A percentile compares a stretch with the other conserved stretches of the same genome.
phyloP scores from a whole-genome alignment of 2,797 vertebrate species.

The Pseudocheirus occidentalis region DNA sequence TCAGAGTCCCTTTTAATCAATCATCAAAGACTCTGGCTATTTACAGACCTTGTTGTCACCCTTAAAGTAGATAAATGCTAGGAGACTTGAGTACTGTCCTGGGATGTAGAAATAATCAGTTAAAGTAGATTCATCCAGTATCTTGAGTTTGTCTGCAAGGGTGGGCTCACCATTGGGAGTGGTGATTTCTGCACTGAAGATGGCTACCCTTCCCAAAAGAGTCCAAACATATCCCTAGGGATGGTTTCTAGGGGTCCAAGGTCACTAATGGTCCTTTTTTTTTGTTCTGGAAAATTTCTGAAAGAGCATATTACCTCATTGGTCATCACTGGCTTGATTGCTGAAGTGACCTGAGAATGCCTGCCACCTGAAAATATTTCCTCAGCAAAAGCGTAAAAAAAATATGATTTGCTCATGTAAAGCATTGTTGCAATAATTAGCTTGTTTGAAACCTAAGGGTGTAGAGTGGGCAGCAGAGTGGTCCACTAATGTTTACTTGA shows the following conservation, averaged over 20 bases:
- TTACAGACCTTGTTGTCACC: not conserved
- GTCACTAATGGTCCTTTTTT: not conserved
- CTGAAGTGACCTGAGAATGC: not conserved
- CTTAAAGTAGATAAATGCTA: not conserved
- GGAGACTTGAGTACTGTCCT: not conserved
- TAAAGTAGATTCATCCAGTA: not conserved
- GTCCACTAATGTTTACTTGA: not conserved
- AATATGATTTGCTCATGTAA: conserved; percentile 1
- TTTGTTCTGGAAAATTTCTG: conserved; percentile 1
- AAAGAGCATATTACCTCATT: not conserved
- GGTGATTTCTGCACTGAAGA: not conserved
- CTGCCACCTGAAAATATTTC: conserved; percentile 22
- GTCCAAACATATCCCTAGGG: not conserved
- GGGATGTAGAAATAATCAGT: not conserved
- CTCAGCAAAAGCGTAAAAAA: conserved; percentile 5
- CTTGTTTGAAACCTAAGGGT: not conserved
- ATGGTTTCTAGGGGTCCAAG: not conserved
- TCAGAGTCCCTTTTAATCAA: not conserved
- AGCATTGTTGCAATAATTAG: not conserved
- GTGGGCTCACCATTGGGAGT: not conserved
- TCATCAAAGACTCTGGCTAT: not conserved
- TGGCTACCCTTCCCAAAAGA: not conserved
- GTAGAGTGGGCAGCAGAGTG: not conserved
- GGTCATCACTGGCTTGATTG: not conserved
- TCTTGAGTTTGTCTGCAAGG: not conserved